Percentiles rank a stretch among this genome's conserved stretches.
Conservation (phyloP, 2,888 invertebrate species). For the Lasioglossum pauxillum region DNA sequence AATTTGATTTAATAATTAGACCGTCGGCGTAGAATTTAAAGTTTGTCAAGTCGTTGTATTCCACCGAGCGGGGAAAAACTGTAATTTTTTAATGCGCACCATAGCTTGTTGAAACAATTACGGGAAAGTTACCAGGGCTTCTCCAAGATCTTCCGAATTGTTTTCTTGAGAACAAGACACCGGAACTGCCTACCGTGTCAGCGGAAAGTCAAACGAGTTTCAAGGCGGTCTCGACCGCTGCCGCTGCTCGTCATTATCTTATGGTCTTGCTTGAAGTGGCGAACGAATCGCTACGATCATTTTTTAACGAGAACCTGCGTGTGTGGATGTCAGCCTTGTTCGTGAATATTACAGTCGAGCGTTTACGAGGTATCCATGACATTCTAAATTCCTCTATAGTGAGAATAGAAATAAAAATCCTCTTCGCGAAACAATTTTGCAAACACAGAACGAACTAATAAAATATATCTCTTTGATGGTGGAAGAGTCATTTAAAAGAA, state of each 20-base stretch:
- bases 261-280: constrained; percentile 21
- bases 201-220: neutral
- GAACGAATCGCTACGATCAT: constrained; percentile 37
- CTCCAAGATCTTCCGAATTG: neutral
- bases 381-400: neutral
- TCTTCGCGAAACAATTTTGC: neutral
- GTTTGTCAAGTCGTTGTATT: neutral
- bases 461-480: neutral
- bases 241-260: constrained; percentile 46
- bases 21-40: neutral
- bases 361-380: constrained; percentile 19
- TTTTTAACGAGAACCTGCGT: constrained; percentile 44
- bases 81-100: neutral
- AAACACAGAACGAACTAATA: neutral
- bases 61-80: neutral
- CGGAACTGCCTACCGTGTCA: constrained; percentile 4
- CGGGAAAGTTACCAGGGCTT: neutral
- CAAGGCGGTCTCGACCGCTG: neutral
- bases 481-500: neutral
- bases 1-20: neutral
- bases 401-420: neutral
- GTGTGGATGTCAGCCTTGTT: constrained; percentile 29
- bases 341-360: constrained; percentile 44
- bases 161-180: neutral
- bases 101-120: neutral